Base-by-base conservation (phyloP, 2,797 vertebrate species). In the Lepus townsendii region DNA sequence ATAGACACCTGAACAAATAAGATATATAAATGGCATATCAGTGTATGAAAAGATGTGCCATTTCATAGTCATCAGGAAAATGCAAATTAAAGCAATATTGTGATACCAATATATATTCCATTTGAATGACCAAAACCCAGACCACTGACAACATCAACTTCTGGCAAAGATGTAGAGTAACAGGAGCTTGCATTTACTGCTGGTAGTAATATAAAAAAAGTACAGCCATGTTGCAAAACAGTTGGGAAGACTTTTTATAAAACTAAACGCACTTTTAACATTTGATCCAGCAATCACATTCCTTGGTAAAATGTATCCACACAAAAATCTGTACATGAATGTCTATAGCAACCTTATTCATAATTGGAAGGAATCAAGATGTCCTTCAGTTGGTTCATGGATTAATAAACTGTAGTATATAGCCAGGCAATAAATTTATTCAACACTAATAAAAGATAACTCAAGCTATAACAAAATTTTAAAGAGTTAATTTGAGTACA, bases 21-120 rank as follows among this genome's bases (percentile, higher is more conserved):
- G 42, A 50, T 2, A 22, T 1, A 71, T 30, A 77, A 13, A 72
- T 5, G 32, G 35, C 16, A 50, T 54, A 22, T 71, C 54, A 78
- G 79, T 7, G 47, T 57, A 35, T 50, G 19, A 88, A 85, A 62
- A 73, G 19, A 50, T 47, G 19, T 8, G n/a, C 42, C 38, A 68
- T 1, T 24, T 35, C 17, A 22, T 52, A 10, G 14, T 63, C 38
- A 79, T 75, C 50, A 85, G 38, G 22, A 75, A 75, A 87, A 69
- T 32, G 30, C 5, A 66, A 82, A 82, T 86, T 82, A 68, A 87
- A 94, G 42, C 69, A 68, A 24, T 38, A 91, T 47, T 73, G n/a
- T 54, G 54, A 50, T 50, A 50, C 27, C n/a, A 50, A 20, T 42
- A 77, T 19, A 16, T 42, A 54, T 17, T 57, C 27, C 19, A 38